phyloP scores from a whole-genome alignment of 2,797 vertebrate species.

The Prionace glauca region DNA sequence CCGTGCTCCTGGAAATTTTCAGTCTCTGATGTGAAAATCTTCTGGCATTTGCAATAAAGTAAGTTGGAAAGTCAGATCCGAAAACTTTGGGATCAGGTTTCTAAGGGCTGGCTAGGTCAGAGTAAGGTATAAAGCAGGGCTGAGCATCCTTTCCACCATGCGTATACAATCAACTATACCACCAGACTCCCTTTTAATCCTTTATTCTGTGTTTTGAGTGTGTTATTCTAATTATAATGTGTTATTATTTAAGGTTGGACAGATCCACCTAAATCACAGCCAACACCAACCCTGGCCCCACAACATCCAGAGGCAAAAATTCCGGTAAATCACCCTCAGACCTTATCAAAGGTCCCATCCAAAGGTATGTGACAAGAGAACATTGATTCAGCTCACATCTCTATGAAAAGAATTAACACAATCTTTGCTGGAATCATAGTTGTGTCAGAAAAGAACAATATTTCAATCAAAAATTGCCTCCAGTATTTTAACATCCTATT shows the following conservation, averaged over 20 bases:
- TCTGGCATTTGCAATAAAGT: neutral
- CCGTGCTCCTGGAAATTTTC: neutral
- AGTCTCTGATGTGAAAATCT: neutral
- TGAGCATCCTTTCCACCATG: neutral
- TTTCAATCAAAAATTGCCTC: neutral
- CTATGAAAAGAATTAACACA: neutral
- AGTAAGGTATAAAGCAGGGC: neutral
- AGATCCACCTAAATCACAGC: conserved; percentile 66
- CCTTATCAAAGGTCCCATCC: conserved; percentile 49
- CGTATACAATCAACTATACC: neutral
- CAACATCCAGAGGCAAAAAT: conserved; percentile 43
- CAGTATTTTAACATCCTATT: neutral
- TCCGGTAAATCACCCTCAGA: conserved; percentile 53
- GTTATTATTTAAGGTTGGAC: conserved; percentile 60
- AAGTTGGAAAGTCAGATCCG: neutral
- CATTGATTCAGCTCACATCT: neutral
- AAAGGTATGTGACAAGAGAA: conserved; percentile 51
- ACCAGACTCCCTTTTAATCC: neutral
- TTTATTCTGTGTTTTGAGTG: neutral
- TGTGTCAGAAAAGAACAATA: neutral
- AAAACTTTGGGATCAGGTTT: neutral
- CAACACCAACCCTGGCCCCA: conserved; percentile 56
- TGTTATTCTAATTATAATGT: neutral
- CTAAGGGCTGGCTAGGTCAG: neutral
- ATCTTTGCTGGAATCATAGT: neutral